Conservation (phyloP, 2,888 invertebrate species). For the Lampropteryx suffumata region DNA sequence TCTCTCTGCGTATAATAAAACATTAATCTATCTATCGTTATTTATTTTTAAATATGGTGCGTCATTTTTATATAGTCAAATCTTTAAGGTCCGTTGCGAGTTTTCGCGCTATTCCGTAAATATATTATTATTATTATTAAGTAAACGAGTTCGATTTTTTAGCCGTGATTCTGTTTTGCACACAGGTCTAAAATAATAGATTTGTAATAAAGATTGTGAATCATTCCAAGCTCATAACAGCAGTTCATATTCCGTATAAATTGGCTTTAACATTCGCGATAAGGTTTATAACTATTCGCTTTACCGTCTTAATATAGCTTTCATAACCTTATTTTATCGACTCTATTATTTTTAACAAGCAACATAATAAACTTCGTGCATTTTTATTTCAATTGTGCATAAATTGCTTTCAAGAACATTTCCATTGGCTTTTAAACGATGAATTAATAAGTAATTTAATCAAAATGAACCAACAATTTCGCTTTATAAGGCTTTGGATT, state of each 20-base stretch:
- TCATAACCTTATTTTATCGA: constrained; percentile 7
- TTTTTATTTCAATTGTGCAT: constrained; percentile 8
- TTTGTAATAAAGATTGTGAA: not conserved
- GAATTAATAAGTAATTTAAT: constrained; percentile 16
- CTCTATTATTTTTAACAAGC: constrained; percentile 17
- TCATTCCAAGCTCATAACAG: too few species aligned
- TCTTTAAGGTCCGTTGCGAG: too few species aligned
- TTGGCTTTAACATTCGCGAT: not conserved
- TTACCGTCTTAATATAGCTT: constrained; percentile 1
- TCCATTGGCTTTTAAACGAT: constrained; percentile 6
- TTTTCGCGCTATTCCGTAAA: too few species aligned
- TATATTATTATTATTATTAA: too few species aligned
- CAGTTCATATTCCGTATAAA: not conserved
- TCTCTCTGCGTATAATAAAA: too few species aligned
- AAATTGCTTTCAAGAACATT: constrained; percentile 15
- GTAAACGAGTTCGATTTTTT: not conserved
- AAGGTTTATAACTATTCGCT: not conserved
- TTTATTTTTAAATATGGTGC: too few species aligned
- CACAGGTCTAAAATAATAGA: too few species aligned
- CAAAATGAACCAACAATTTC: constrained; percentile 1
- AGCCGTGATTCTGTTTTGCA: too few species aligned
- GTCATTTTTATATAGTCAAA: too few species aligned
- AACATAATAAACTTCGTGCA: not conserved
- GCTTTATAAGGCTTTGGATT: constrained; percentile 12
- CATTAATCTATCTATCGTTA: too few species aligned